Percentiles rank a stretch among this genome's conserved stretches.
Evolutionary conservation across 2,797 vertebrate species (phyloP).

Genomic region (Bovichtus diacanthus): DNA sequence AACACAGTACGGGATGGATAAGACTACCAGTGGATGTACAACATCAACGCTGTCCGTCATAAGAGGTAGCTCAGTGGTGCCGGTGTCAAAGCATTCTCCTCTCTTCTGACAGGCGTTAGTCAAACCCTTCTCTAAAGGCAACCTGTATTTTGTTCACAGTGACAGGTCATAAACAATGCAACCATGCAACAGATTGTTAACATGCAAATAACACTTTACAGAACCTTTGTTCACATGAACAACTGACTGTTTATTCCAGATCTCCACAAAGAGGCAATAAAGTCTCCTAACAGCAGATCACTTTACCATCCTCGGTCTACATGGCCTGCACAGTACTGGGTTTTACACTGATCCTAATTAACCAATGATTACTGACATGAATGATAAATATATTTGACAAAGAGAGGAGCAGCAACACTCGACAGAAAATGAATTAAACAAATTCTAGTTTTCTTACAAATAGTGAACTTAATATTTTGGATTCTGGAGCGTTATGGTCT

Average conservation of each 20-base stretch:
- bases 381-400: background rate
- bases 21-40: conserved; percentile 1
- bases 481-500: background rate
- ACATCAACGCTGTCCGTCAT: conserved; percentile 17
- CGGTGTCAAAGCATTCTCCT: conserved; percentile 15
- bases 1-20: conserved; percentile 3
- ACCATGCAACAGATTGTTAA: conserved; percentile 59
- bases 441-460: background rate
- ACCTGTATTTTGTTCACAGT: conserved; percentile 46
- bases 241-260: conserved; percentile 70
- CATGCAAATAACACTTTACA: conserved; percentile 62
- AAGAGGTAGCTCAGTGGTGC: conserved; percentile 22
- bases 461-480: background rate
- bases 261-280: conserved; percentile 51
- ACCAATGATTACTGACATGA: conserved; percentile 3
- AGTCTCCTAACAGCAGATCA: conserved; percentile 37
- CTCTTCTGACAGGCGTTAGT: conserved; percentile 21
- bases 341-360: background rate
- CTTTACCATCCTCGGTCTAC: conserved; percentile 8
- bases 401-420: background rate
- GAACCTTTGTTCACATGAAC: conserved; percentile 67
- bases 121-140: conserved; percentile 54
- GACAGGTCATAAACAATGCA: conserved; percentile 57
- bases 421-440: too few species aligned
- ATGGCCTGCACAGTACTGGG: background rate